phyloP scores from a whole-genome alignment of 2,888 invertebrate genomes.

The Amphipyra tragopoginis region DNA sequence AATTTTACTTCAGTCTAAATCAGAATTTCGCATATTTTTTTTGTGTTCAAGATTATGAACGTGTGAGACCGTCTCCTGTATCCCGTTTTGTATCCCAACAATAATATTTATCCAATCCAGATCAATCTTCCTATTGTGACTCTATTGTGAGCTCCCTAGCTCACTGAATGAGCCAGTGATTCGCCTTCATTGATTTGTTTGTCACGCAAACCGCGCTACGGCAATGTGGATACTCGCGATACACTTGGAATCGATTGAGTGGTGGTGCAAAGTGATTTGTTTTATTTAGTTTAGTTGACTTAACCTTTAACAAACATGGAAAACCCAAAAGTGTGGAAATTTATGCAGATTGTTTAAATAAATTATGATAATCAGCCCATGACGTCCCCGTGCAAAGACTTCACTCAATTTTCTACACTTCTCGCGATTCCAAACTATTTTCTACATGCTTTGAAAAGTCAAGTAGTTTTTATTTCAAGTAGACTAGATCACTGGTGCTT shows the following conservation, averaged over 20 bases:
- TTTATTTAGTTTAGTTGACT: no score
- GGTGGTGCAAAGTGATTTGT: constrained; percentile 21
- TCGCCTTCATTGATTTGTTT: constrained; percentile 77
- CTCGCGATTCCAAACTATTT: no score
- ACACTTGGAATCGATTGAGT: constrained; percentile 23
- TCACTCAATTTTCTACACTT: no score
- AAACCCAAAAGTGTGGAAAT: no score
- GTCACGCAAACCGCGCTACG: constrained; percentile 68
- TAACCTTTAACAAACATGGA: neutral
- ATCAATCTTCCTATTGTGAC: constrained; percentile 61
- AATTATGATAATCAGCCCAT: no score
- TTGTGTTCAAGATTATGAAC: neutral
- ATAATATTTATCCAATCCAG: constrained; percentile 38
- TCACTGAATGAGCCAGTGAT: constrained; percentile 71
- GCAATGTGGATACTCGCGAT: constrained; percentile 34
- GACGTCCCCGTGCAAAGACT: no score
- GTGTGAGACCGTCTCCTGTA: neutral
- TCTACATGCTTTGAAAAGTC: no score
- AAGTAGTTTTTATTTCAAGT: no score
- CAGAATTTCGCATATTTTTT: neutral
- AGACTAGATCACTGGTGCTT: no score
- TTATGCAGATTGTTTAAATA: no score
- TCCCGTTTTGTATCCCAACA: constrained; percentile 18
- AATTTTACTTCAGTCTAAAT: neutral
- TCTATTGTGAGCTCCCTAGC: constrained; percentile 62